Evolutionary conservation across 2,888 invertebrate species (phyloP), one percentile per base, ranked within the genome.

Genomic region (Cataglyphis cursor): DNA sequence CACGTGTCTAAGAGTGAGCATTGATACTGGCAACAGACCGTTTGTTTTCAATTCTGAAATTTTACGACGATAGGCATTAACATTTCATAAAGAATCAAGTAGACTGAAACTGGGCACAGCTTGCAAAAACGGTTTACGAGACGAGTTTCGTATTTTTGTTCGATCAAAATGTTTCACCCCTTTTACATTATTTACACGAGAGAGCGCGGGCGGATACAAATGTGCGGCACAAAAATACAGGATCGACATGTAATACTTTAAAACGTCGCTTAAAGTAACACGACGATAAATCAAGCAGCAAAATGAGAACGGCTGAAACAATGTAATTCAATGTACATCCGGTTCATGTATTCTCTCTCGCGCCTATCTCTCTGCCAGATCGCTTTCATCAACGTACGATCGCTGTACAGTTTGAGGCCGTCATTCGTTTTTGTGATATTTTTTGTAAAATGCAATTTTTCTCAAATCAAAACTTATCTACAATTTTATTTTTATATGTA

Each of bases 1-100:
- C 48, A 12, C 24, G 64, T 4, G 15, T 18, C 57, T 54, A 83
- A 68, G 73, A 9, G 24, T n/a, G 28, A 44, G 9, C 66, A 38
- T 35, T 35, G 38, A 41, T 80, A 57, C 59, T 21, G 24, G 64
- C 57, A 85, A 84, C 82, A 48, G 38, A 59, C 54, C 85, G 83
- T 80, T 38, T 61, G 78, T 72, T 85, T 87, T 83, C 83, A 76
- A 85, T 85, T 54, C 62, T 41, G 66, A 73, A 70, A 82, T 83
- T 89, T 87, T 84, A 85, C 81, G 86, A 76, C 65, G 44, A 41
- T 24, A 70, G 65, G 75, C 54, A 51, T 61, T 59, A 81, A 65
- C 74, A 80, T 87, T 85, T 84, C 81, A 83, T 85, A 81, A 85
- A 87, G 85, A 85, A 85, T 88, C 83, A 80, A 59, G 48, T 80